A percentile compares a stretch with the other conserved stretches of the same genome.
phyloP scores from a whole-genome alignment of 2,888 invertebrate genomes.

The Geophilus truncorum region DNA sequence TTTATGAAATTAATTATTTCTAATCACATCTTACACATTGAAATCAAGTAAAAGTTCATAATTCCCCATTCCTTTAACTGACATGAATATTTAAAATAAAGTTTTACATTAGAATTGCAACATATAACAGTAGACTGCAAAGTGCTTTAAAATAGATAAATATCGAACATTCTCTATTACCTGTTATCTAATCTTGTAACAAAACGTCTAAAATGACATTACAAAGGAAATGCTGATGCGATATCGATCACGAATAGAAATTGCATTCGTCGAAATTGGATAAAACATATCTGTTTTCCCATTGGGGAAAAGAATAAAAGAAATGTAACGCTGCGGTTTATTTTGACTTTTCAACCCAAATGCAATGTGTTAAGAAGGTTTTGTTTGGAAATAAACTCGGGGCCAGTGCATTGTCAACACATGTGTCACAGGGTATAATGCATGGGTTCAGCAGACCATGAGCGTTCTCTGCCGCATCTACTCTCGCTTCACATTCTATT shows the following conservation, averaged over 20 bases:
- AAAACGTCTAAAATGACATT: too few species aligned
- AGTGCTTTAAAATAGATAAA: too few species aligned
- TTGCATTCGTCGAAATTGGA: not conserved
- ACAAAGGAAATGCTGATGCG: too few species aligned
- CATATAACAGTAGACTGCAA: too few species aligned
- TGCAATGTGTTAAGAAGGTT: not conserved
- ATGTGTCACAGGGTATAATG: conserved; percentile 18
- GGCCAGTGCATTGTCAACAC: conserved; percentile 27
- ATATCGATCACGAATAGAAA: not conserved
- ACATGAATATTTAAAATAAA: too few species aligned
- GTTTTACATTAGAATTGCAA: too few species aligned
- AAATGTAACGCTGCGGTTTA: not conserved
- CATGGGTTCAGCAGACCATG: conserved; percentile 21
- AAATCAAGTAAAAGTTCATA: too few species aligned
- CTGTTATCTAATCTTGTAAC: too few species aligned
- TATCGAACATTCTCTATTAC: too few species aligned
- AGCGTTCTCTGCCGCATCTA: not conserved
- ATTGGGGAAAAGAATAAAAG: not conserved
- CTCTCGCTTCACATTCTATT: not conserved
- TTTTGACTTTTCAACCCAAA: conserved; percentile 6
- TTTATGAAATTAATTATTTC: too few species aligned
- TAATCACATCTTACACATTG: too few species aligned
- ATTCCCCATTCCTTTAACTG: too few species aligned
- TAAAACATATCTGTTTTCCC: not conserved
- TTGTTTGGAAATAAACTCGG: conserved; percentile 16